A percentile compares a stretch with the other conserved stretches of the same genome.
phyloP scores from a whole-genome alignment of 1,140 invertebrate species.

The Caenorhabditis latens region DNA sequence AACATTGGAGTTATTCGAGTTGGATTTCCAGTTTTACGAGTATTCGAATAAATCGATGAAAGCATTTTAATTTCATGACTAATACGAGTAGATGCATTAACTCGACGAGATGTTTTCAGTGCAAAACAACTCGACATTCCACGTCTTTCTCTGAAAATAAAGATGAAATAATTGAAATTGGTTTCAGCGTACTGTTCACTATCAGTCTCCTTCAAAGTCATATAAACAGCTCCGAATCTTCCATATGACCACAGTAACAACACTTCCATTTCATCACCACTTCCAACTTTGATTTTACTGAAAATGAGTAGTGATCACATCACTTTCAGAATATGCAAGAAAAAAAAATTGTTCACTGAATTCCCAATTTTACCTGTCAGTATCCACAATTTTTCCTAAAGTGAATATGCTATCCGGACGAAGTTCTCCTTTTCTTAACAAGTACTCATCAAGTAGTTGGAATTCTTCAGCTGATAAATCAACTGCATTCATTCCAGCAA shows the following conservation, averaged over 20 bases:
- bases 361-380: not conserved
- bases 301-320: not conserved
- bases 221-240: not conserved
- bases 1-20: not conserved
- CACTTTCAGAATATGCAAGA: not conserved
- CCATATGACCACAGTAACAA: not conserved
- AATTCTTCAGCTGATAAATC: not conserved
- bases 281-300: not conserved
- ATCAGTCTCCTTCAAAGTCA: not conserved
- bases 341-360: not conserved
- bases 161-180: not conserved
- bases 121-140: constrained; percentile 5
- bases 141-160: not conserved
- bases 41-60: constrained; percentile 1
- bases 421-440: constrained; percentile 6
- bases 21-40: not conserved
- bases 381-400: constrained; percentile 1
- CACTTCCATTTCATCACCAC: constrained; percentile 18
- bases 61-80: not conserved
- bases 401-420: not conserved
- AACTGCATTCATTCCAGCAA: not conserved
- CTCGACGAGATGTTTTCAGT: not conserved
- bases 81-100: not conserved
- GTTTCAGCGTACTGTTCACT: not conserved
- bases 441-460: not conserved